These are phyloP conservation scores for Caenorhabditis zanzibari DNA, from an alignment of 2,888 invertebrate species.

Conservation along the genomic window DNA sequence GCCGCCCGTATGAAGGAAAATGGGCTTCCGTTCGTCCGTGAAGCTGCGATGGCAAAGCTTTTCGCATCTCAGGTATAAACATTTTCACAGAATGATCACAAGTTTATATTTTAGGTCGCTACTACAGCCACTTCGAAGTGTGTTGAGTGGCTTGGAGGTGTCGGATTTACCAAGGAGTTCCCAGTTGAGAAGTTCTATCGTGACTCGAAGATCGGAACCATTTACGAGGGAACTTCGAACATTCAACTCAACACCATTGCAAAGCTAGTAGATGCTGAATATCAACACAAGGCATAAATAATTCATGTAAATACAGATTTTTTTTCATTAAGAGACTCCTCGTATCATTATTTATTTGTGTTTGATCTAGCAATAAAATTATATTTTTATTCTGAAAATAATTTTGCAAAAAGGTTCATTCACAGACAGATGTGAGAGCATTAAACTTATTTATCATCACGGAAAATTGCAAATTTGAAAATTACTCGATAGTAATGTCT, in stretches of 20 bases:
- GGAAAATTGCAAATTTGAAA: too few species aligned
- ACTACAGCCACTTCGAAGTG: constrained; percentile 93
- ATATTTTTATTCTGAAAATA: constrained; percentile 2
- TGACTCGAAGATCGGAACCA: constrained; percentile 96
- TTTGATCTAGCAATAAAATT: neutral
- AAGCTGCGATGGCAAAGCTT: constrained; percentile 97
- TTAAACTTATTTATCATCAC: neutral
- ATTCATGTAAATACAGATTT: neutral
- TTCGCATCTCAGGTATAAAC: constrained; percentile 88
- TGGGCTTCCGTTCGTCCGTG: constrained; percentile 91
- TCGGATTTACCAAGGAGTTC: constrained; percentile 96
- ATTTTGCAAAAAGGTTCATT: neutral
- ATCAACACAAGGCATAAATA: constrained; percentile 65
- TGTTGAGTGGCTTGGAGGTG: constrained; percentile 98
- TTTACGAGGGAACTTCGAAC: constrained; percentile 98
- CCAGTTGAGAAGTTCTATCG: constrained; percentile 97
- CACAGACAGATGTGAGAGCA: neutral
- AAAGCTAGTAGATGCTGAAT: constrained; percentile 87
- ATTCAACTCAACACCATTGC: constrained; percentile 98
- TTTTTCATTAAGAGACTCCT: neutral
- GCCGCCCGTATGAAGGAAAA: constrained; percentile 94
- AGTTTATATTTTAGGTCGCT: constrained; percentile 88
- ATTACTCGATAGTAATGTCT: constrained; percentile 10
- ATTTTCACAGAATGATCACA: neutral
- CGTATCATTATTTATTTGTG: constrained; percentile 1